phyloP scores from a whole-genome alignment of 2,113 vertebrate species.

The Mesoclemmys tuberculata region DNA sequence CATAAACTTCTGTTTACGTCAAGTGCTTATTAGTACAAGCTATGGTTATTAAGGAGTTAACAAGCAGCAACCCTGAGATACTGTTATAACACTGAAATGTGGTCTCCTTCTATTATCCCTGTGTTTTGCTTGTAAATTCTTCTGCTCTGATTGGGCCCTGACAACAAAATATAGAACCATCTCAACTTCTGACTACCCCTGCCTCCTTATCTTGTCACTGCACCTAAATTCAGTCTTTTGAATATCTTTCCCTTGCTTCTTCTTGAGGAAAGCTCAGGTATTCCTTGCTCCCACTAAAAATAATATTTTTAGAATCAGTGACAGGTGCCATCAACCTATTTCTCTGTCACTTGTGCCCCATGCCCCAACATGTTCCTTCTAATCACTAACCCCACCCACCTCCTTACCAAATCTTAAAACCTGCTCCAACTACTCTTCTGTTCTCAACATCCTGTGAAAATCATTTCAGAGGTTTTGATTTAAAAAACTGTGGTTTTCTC shows the following conservation, averaged over 20 bases:
- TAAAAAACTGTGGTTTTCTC: not conserved
- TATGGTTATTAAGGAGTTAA: accelerated
- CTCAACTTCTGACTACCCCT: not conserved
- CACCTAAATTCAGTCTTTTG: not conserved
- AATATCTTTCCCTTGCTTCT: not conserved
- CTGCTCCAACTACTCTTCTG: not conserved
- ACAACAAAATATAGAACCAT: no score
- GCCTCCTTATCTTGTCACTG: not conserved
- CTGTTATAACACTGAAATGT: not conserved
- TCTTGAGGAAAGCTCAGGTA: not conserved
- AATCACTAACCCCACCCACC: not conserved
- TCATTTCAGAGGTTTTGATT: not conserved
- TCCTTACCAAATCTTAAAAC: not conserved
- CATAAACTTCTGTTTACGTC: not conserved
- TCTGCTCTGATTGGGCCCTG: accelerated
- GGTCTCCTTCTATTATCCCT: accelerated
- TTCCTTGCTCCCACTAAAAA: not conserved
- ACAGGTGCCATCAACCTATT: conserved; percentile 19
- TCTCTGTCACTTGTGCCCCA: not conserved
- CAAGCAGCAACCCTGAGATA: not conserved
- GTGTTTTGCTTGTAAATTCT: not conserved
- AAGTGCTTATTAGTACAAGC: not conserved
- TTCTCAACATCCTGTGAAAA: not conserved
- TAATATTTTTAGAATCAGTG: not conserved
- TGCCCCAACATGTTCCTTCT: not conserved